Percentiles rank a stretch among this genome's conserved stretches.
Evolutionary conservation across 2,113 vertebrate genomes (phyloP).

Genomic region (Thermophis baileyi): DNA sequence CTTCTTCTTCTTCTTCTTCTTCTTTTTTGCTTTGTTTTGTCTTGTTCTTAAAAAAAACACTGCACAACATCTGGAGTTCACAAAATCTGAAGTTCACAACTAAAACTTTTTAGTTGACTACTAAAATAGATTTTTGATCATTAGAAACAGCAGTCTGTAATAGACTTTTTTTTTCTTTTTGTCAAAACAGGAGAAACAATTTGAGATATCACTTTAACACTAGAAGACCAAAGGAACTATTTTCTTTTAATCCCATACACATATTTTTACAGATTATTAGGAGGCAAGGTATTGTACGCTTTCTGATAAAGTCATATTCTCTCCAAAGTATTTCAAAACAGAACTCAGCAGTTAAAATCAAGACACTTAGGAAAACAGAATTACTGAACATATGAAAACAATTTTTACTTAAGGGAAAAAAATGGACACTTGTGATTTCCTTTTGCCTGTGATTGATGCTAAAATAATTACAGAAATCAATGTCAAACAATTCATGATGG

Average conservation of each 20-base stretch:
- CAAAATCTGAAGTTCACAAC: constrained; percentile 98
- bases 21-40: constrained; percentile 58
- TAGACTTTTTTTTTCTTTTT: constrained; percentile 76
- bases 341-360: constrained; percentile 64
- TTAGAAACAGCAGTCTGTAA: constrained; percentile 91
- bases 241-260: constrained; percentile 86
- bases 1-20: no score
- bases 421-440: constrained; percentile 13
- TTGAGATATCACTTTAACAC: constrained; percentile 92
- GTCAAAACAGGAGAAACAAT: constrained; percentile 85
- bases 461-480: constrained; percentile 29
- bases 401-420: constrained; percentile 31
- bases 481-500: neutral
- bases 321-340: constrained; percentile 78
- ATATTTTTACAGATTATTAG: constrained; percentile 84
- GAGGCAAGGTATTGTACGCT: constrained; percentile 78
- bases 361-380: constrained; percentile 67
- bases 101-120: constrained; percentile 95
- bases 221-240: constrained; percentile 89
- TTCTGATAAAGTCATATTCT: constrained; percentile 84
- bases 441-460: constrained; percentile 28
- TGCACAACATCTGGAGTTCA: constrained; percentile 94
- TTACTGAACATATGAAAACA: constrained; percentile 54
- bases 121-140: constrained; percentile 99
- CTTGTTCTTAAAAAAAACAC: constrained; percentile 79